phyloP scores from a whole-genome alignment of 2,797 vertebrate genomes.

The Oreochromis grahami region DNA sequence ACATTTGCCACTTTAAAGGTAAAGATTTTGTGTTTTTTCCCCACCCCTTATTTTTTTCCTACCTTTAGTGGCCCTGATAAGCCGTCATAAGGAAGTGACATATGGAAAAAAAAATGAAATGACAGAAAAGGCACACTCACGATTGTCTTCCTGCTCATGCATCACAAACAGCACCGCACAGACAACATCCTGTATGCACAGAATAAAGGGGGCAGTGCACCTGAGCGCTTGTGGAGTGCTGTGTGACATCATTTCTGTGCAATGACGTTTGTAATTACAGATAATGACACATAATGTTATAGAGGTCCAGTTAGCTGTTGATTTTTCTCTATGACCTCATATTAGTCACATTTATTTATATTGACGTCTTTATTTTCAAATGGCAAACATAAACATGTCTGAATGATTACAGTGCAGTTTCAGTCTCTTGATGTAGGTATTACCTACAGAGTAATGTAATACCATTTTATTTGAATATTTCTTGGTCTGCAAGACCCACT shows the following conservation, averaged over 20 bases:
- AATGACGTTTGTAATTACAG: not conserved
- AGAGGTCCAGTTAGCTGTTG: not conserved
- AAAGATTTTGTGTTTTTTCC: not conserved
- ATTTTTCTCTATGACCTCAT: not conserved
- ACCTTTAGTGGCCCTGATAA: not conserved
- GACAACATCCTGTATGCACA: not conserved
- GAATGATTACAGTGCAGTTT: not conserved
- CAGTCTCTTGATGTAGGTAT: not conserved
- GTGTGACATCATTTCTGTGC: not conserved
- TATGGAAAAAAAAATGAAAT: not conserved
- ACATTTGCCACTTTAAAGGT: not conserved
- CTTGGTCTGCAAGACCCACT: not conserved
- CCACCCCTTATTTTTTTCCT: accelerated
- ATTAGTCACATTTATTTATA: not conserved
- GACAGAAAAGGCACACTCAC: not conserved
- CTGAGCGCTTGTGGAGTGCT: not conserved
- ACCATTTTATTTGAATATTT: not conserved
- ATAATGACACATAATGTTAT: not conserved
- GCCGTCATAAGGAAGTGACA: not conserved
- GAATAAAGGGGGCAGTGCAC: not conserved
- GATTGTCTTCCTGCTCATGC: not conserved
- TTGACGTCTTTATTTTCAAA: not conserved
- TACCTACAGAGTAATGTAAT: not conserved
- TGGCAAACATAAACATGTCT: not conserved
- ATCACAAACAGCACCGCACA: not conserved